Percentiles rank a stretch among this genome's conserved stretches.
Conservation (phyloP, 2,113 vertebrate genomes). For the Dromas ardeola region DNA sequence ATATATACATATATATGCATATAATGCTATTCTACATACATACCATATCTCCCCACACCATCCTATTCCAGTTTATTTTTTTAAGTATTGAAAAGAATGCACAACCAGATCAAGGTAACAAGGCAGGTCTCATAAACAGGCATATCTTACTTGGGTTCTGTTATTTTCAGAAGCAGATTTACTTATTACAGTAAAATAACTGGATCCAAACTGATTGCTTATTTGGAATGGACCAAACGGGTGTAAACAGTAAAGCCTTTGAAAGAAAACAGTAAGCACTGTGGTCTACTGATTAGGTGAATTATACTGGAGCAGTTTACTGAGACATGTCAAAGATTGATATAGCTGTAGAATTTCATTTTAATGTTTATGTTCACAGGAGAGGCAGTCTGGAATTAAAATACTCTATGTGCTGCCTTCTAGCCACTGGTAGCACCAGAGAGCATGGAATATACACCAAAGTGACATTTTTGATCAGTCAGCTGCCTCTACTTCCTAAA, state of each 20-base stretch:
- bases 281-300: not conserved
- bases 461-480: not conserved
- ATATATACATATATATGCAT: no score
- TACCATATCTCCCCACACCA: not conserved
- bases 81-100: not conserved
- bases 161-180: not conserved
- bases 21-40: not conserved
- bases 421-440: not conserved
- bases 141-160: not conserved
- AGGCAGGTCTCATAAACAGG: not conserved
- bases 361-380: not conserved
- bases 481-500: not conserved
- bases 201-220: not conserved
- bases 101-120: not conserved
- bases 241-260: not conserved
- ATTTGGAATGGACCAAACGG: not conserved
- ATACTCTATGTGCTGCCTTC: not conserved
- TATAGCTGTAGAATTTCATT: not conserved
- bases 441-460: not conserved
- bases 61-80: not conserved
- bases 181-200: not conserved
- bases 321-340: conserved; percentile 3
- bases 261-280: not conserved
- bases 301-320: conserved; percentile 24
- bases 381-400: not conserved